Base-by-base conservation (phyloP, 2,888 invertebrate species). In the Amphipoea lucens region DNA sequence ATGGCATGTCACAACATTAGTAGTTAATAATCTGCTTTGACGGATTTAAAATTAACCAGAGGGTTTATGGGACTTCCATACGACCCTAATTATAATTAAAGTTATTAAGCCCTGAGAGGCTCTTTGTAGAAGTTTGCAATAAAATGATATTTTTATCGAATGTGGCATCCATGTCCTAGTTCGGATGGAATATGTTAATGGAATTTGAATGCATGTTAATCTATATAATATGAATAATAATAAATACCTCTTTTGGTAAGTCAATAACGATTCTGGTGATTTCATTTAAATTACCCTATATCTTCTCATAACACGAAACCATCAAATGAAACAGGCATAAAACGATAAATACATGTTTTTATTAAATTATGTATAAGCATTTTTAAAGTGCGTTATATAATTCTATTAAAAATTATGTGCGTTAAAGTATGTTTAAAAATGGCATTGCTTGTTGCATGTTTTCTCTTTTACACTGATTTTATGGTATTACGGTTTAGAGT, bases 141-240 rank as follows among this genome's bases (percentile, higher is more conserved):
- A 79, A 81, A 79, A 79, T 86, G 75, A 68, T 81, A 82, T 78
- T 82, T 73, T 81, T 77, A 87, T 86, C 78, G 74, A 81, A 82
- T 88, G 94, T 94, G 94, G 89, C 94, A 92, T 89, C 94, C 95
- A 94, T 95, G 95, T 93, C 93, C 91, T 90, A 87, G 91, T 92
- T 94, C 92, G 91, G 94, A 93, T 92, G 93, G 93, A 95, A 95
- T 95, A 95, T 94, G 94, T 94, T 96, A 96, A 94, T 95, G 96
- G 96, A 96, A 96, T 96, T 96, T 96, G 96, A 96, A 96, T 96
- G 96, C 96, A 97, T 96, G 97, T 97, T 96, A 96, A 96, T 95
- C 96, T 95, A 94, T 94, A 94, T 95, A 92, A 94, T 94, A 94
- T 93, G 93, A 92, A 92, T 93, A 91, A 91, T 91, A 94, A 95